Percentiles rank a stretch among this genome's conserved stretches.
Conservation (phyloP, 2,113 vertebrate species). For the Vidua chalybeata region DNA sequence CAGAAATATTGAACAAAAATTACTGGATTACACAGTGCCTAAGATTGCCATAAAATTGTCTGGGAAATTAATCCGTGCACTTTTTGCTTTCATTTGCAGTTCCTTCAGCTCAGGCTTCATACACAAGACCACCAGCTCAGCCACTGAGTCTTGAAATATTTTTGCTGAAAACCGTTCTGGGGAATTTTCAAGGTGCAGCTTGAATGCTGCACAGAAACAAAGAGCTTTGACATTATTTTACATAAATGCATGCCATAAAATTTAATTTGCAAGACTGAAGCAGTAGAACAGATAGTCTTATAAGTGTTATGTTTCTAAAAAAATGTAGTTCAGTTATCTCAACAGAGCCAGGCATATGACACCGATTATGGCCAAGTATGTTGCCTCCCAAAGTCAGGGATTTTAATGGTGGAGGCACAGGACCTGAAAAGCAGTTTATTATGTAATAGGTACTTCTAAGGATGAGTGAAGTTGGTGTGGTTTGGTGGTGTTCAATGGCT, state of each 20-base stretch:
- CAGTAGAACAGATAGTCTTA: not conserved
- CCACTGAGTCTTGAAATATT: not conserved
- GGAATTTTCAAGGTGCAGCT: not conserved
- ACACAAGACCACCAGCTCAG: not conserved
- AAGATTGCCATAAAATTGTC: not conserved
- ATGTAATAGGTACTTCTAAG: not conserved
- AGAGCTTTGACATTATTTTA: not conserved
- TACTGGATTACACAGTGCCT: not conserved
- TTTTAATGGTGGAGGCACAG: not conserved
- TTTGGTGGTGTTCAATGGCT: not conserved
- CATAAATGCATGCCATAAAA: not conserved
- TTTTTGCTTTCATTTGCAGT: not conserved
- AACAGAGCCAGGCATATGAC: not conserved
- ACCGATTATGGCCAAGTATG: not conserved
- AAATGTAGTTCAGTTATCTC: not conserved
- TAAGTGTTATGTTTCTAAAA: not conserved
- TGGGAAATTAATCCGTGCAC: not conserved
- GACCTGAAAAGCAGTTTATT: not conserved
- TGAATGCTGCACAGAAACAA: not conserved
- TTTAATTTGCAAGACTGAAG: not conserved
- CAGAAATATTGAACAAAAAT: not conserved
- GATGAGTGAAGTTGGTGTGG: not conserved
- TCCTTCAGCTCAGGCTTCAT: not conserved
- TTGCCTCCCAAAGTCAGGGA: not conserved
- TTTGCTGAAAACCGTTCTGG: not conserved